Percentiles rank a stretch among this genome's conserved stretches.
phyloP scores from a whole-genome alignment of 1,140 invertebrate genomes.

The Drosophila ambigua region DNA sequence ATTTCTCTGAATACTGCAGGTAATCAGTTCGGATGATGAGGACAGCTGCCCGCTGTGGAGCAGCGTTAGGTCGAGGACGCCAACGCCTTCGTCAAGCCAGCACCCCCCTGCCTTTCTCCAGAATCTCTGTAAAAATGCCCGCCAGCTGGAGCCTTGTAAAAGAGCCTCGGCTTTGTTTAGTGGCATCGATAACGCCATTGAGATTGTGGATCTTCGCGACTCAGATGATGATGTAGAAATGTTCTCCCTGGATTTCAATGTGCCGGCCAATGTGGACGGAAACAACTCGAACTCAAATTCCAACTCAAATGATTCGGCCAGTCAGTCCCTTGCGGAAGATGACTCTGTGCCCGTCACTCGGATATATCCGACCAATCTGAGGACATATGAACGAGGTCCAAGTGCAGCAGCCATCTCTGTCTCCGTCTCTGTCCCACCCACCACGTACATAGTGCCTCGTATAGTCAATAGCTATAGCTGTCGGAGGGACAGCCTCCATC shows the following conservation, averaged over 20 bases:
- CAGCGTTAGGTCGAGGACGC: background rate
- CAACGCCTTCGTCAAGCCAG: constrained; percentile 20
- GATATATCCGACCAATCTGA: constrained; percentile 67
- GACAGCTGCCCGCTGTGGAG: constrained; percentile 41
- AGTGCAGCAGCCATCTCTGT: constrained; percentile 19
- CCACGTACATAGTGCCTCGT: constrained; percentile 60
- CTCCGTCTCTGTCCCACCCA: constrained; percentile 10
- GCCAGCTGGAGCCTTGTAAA: constrained; percentile 55
- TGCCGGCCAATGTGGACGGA: constrained; percentile 65
- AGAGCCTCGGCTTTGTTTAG: constrained; percentile 63
- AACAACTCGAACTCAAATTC: constrained; percentile 53
- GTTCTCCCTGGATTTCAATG: constrained; percentile 66
- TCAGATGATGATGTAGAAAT: constrained; percentile 71
- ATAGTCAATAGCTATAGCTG: constrained; percentile 72
- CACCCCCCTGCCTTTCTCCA: constrained; percentile 62
- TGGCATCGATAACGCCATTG: constrained; percentile 54
- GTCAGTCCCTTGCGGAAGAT: constrained; percentile 35
- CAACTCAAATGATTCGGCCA: constrained; percentile 31
- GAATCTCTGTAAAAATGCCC: constrained; percentile 60
- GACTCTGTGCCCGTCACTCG: constrained; percentile 60
- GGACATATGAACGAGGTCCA: constrained; percentile 57
- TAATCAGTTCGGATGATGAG: constrained; percentile 66
- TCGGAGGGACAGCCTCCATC: constrained; percentile 57
- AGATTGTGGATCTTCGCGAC: constrained; percentile 64
- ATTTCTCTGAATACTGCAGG: constrained; percentile 21